Evolutionary conservation across 2,888 invertebrate species (phyloP), one percentile per base, ranked within the genome.

Genomic region (Apotomis turbidana): DNA sequence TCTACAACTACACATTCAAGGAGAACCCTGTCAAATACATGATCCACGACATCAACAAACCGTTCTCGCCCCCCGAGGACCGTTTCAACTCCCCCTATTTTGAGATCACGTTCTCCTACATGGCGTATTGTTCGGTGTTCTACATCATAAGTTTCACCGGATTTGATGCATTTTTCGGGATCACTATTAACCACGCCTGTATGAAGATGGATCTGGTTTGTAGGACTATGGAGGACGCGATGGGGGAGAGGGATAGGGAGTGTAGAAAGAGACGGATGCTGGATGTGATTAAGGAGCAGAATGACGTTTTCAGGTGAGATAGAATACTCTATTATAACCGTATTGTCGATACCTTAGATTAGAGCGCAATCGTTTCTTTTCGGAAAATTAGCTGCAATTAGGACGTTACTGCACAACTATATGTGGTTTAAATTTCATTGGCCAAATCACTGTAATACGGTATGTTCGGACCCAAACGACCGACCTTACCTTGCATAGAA

Each of bases 101-200:
- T 74, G 90, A 90, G 60, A 59, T 84, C 0, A 68, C 83, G n/a
- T 89, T 86, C 49, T 68, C 76, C 0, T 87, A 88, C 59, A 81
- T 78, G 81, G 44, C 81, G 0, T 85, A 84, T 49, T 76, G 77
- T 0, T 75, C 81, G 0, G 4, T 82, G 0, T 12, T 87, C 0
- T 87, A 84, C 44, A 76, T 85, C 0, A 44, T 86, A 0, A 85
- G 85, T 38, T 90, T 85, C 54, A 76, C 79, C 0, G 87, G 88
- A 0, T 90, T 85, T 73, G 90, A 90, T 10, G 86, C 85, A 0
- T 87, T 88, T 52, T 90, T 86, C 15, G 88, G 87, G 0, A 10
- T 90, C 13, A 75, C 77, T 0, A 81, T 87, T 0, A 87, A 87
- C 76, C 90, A 90, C 75, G 88, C 88, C 0, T 89, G 90, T 51